Percentiles rank a stretch among this genome's conserved stretches.
Evolutionary conservation across 2,113 vertebrate genomes (phyloP).

Genomic region (Solenodon paradoxus): DNA sequence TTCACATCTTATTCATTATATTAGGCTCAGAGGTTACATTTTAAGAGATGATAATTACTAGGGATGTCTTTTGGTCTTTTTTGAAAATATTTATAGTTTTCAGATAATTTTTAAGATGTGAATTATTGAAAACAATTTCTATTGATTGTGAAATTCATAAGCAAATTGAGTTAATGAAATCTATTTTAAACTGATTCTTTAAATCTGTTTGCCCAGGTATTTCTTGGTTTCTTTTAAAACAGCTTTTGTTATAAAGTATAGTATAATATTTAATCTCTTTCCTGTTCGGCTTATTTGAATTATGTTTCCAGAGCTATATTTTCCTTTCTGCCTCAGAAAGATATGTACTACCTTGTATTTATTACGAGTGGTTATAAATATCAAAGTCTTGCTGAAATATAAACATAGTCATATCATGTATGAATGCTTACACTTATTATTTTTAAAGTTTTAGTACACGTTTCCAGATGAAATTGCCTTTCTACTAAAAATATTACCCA

Average conservation of each 20-base stretch:
- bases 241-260: background rate
- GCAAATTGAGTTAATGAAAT: background rate
- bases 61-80: slow-evolving; percentile 12
- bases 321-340: slow-evolving; percentile 67
- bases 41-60: slow-evolving; percentile 25
- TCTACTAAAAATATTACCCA: background rate
- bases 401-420: background rate
- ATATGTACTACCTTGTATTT: slow-evolving; percentile 46
- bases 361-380: slow-evolving; percentile 29
- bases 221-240: slow-evolving; percentile 24
- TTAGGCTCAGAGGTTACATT: slow-evolving; percentile 13
- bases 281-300: slow-evolving; percentile 60
- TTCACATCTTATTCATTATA: slow-evolving; percentile 38
- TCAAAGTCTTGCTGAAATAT: background rate
- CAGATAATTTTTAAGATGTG: slow-evolving; percentile 28
- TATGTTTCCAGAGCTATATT: slow-evolving; percentile 61
- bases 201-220: background rate
- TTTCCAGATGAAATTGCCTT: background rate
- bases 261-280: slow-evolving; percentile 5
- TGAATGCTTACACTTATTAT: slow-evolving; percentile 26
- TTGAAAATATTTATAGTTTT: slow-evolving; percentile 40
- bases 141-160: background rate
- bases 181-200: background rate
- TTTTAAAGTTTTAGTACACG: background rate
- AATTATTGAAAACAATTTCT: slow-evolving; percentile 35